Evolutionary conservation across 1,140 invertebrate genomes (phyloP).

Genomic region (Penaeus indicus): DNA sequence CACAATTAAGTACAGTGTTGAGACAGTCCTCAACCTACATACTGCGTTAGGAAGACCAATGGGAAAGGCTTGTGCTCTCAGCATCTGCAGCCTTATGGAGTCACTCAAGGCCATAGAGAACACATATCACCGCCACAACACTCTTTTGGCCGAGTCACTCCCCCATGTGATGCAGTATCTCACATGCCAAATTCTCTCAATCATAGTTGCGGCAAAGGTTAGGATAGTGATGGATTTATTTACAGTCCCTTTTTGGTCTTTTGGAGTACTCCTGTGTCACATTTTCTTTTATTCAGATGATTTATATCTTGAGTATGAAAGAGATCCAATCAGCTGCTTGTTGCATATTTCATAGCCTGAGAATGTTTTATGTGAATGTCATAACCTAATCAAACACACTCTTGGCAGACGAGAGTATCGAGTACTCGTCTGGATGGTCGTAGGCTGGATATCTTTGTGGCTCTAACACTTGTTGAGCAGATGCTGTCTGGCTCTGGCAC

Average conservation of each 20-base stretch:
- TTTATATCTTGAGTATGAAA: too few relatives aligned
- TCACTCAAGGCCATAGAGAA: conserved; percentile 78
- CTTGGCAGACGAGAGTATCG: conserved; percentile 43
- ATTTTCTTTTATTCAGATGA: too few relatives aligned
- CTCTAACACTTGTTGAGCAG: conserved; percentile 47
- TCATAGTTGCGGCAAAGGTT: conserved; percentile 46
- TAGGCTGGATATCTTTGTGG: conserved; percentile 50
- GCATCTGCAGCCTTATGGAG: conserved; percentile 85
- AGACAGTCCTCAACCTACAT: conserved; percentile 83
- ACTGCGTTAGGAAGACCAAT: conserved; percentile 81
- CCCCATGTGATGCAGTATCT: conserved; percentile 54
- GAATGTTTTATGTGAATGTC: too few relatives aligned
- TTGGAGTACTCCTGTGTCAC: background rate
- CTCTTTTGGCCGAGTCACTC: conserved; percentile 42
- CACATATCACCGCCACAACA: conserved; percentile 53
- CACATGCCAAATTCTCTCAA: conserved; percentile 52
- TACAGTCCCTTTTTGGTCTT: background rate
- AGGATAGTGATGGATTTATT: background rate
- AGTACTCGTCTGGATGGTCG: conserved; percentile 42
- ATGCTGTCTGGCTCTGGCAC: conserved; percentile 58
- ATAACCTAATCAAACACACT: background rate
- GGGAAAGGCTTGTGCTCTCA: conserved; percentile 81
- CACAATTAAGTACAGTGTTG: conserved; percentile 50
- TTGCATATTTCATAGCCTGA: too few relatives aligned
- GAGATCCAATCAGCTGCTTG: too few relatives aligned